A percentile compares a stretch with the other conserved stretches of the same genome.
phyloP scores from a whole-genome alignment of 2,888 invertebrate genomes.

The Allacma fusca region DNA sequence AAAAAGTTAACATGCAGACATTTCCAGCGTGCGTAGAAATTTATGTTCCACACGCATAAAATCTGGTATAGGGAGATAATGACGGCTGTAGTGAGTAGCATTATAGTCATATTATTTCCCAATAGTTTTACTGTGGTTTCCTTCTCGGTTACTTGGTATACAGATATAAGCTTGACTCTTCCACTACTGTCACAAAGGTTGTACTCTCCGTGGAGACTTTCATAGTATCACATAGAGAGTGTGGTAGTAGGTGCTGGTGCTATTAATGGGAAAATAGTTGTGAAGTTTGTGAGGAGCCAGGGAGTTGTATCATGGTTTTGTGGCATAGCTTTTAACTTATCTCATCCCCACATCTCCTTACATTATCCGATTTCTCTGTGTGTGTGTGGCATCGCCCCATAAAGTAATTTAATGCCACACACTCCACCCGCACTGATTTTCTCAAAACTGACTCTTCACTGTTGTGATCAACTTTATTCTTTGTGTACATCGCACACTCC shows the following conservation, averaged over 20 bases:
- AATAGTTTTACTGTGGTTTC: too few species aligned
- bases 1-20: too few species aligned
- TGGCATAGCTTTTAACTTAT: constrained; percentile 21
- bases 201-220: not conserved
- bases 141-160: too few species aligned
- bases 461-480: not conserved
- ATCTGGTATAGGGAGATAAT: too few species aligned
- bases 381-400: constrained; percentile 32
- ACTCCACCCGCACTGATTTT: constrained; percentile 42
- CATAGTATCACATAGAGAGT: not conserved
- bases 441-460: not conserved
- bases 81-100: too few species aligned
- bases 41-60: too few species aligned
- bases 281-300: not conserved
- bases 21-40: too few species aligned
- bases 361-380: constrained; percentile 21
- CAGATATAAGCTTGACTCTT: too few species aligned
- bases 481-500: not conserved
- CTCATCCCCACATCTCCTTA: constrained; percentile 32
- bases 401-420: constrained; percentile 22
- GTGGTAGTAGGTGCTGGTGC: not conserved
- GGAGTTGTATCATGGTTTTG: not conserved
- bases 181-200: not conserved
- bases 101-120: too few species aligned
- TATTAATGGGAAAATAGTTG: not conserved